phyloP scores from a whole-genome alignment of 2,888 invertebrate genomes.

The Muschampia staudingeri region DNA sequence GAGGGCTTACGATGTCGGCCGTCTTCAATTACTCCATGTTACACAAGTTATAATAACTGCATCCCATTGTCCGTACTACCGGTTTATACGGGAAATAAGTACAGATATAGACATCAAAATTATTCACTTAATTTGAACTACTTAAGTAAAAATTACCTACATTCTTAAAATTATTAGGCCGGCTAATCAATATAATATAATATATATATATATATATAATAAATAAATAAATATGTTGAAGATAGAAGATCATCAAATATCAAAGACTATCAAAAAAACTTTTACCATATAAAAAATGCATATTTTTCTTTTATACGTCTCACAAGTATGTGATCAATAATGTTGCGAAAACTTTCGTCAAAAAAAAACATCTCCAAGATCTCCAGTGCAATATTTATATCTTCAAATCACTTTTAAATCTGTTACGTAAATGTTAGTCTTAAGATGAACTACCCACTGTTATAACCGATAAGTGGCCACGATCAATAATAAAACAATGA shows the following conservation, averaged over 20 bases:
- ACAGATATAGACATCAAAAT: neutral
- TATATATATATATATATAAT: too few relatives aligned
- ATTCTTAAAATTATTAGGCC: too few relatives aligned
- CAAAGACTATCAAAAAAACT: neutral
- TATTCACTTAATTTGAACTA: too few relatives aligned
- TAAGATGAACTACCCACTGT: conserved; percentile 22
- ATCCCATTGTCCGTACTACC: neutral
- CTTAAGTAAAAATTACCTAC: too few relatives aligned
- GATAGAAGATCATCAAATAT: too few relatives aligned
- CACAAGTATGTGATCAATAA: conserved; percentile 1
- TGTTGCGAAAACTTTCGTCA: conserved; percentile 26
- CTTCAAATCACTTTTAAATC: conserved; percentile 20
- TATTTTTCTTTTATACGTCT: neutral
- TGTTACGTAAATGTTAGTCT: conserved; percentile 29
- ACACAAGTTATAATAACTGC: neutral
- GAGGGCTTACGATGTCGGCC: neutral
- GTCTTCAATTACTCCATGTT: neutral
- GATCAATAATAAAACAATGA: conserved; percentile 22
- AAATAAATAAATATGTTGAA: too few relatives aligned
- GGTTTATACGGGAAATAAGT: neutral
- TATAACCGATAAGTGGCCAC: conserved; percentile 17
- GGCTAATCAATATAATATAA: too few relatives aligned
- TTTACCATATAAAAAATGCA: neutral
- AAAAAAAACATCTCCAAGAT: neutral
- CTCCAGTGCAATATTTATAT: conserved; percentile 13